Evolutionary conservation across 2,113 vertebrate species (phyloP).

Genomic region (Semicossyphus pulcher): DNA sequence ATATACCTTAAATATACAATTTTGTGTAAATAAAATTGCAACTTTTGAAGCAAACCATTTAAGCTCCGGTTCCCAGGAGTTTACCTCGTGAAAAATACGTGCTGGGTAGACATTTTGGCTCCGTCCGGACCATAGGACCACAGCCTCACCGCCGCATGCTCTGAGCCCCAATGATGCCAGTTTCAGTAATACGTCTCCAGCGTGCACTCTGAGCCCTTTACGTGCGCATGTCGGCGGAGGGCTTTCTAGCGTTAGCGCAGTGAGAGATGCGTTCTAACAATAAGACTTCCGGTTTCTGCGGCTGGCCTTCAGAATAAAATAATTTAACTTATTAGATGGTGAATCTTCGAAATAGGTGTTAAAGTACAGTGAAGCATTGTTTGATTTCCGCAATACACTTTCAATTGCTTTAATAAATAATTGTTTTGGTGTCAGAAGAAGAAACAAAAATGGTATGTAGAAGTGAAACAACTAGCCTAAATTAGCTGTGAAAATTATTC

Average conservation of each 20-base stretch:
- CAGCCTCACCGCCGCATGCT: neutral
- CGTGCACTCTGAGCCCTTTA: conserved; percentile 37
- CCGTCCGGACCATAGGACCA: neutral
- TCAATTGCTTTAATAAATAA: too few species aligned
- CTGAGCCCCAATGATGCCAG: conserved; percentile 63
- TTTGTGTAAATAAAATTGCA: too few species aligned
- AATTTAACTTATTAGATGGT: too few species aligned
- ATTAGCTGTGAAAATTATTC: too few species aligned
- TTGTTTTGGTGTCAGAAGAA: too few species aligned
- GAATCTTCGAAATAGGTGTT: too few species aligned
- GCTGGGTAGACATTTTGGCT: conserved; percentile 71
- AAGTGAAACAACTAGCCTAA: too few species aligned
- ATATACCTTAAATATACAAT: too few species aligned
- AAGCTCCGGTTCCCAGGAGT: conserved; percentile 10
- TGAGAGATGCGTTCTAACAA: conserved; percentile 34
- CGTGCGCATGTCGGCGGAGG: conserved; percentile 71
- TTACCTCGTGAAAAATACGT: conserved; percentile 32
- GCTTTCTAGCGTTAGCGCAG: conserved; percentile 53
- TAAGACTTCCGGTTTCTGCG: conserved; percentile 32
- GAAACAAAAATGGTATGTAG: too few species aligned
- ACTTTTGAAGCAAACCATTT: conserved; percentile 6
- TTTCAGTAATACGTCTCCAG: conserved; percentile 50
- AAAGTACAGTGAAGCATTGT: too few species aligned
- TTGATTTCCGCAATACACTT: too few species aligned
- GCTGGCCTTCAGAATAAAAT: conserved; percentile 56